Percentiles rank a stretch among this genome's conserved stretches.
Conservation (phyloP, 2,888 invertebrate genomes). For the Meganola albula region DNA sequence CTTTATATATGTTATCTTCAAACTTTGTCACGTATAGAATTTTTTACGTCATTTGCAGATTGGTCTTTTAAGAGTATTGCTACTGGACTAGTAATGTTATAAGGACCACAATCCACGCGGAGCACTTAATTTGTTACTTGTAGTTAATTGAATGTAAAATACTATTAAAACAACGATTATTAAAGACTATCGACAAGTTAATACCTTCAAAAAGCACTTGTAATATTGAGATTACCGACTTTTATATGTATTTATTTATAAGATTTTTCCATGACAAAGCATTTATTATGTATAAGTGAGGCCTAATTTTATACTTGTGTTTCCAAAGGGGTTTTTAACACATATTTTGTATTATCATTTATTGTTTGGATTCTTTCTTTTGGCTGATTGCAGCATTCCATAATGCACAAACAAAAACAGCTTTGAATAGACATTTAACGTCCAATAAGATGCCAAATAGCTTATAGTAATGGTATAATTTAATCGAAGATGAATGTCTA, state of each 20-base stretch:
- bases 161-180: slow-evolving; percentile 67
- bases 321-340: slow-evolving; percentile 38
- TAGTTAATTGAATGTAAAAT: slow-evolving; percentile 44
- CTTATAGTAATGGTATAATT: slow-evolving; percentile 55
- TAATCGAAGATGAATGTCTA: slow-evolving; percentile 36
- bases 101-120: slow-evolving; percentile 36
- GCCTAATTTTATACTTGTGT: slow-evolving; percentile 65
- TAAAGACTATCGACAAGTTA: slow-evolving; percentile 55
- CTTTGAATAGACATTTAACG: slow-evolving; percentile 58
- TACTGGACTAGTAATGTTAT: slow-evolving; percentile 66
- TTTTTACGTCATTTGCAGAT: slow-evolving; percentile 63
- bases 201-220: slow-evolving; percentile 17
- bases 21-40: slow-evolving; percentile 25
- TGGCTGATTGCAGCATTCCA: slow-evolving; percentile 28
- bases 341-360: slow-evolving; percentile 40
- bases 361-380: slow-evolving; percentile 29
- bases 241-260: slow-evolving; percentile 54
- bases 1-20: slow-evolving; percentile 21
- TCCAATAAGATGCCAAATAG: slow-evolving; percentile 76
- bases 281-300: slow-evolving; percentile 68
- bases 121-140: slow-evolving; percentile 40
- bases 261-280: slow-evolving; percentile 68
- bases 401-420: slow-evolving; percentile 53
- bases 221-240: slow-evolving; percentile 37
- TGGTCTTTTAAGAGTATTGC: slow-evolving; percentile 75